These are phyloP conservation scores for Bombus difficillimus DNA, from an alignment of 1,140 invertebrate genomes.

Conservation along the genomic window DNA sequence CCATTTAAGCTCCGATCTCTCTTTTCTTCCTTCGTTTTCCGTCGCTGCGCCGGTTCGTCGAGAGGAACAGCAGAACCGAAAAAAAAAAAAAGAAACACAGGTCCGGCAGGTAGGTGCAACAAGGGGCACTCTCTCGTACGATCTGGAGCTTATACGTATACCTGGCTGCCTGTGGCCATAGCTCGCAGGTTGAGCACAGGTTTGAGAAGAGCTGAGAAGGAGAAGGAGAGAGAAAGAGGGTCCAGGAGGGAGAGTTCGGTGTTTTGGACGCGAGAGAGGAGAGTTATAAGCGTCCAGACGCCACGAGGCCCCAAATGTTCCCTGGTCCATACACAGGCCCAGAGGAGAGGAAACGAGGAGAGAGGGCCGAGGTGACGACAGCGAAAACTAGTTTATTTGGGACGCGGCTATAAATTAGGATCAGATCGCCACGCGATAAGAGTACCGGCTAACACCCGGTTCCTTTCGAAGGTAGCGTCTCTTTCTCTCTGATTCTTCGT, in stretches of 20 bases:
- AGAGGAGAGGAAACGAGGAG: constrained; percentile 6
- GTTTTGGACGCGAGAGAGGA: constrained; percentile 31
- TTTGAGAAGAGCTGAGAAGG: not conserved
- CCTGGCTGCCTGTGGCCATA: constrained; percentile 41
- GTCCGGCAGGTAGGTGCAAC: constrained; percentile 58
- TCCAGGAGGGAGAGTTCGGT: constrained; percentile 24
- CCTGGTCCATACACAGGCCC: not conserved
- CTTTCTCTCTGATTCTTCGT: constrained; percentile 13
- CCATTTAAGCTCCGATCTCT: not conserved
- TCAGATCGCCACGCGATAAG: constrained; percentile 83
- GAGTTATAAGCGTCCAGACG: constrained; percentile 59
- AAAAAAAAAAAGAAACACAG: constrained; percentile 42
- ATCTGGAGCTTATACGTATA: constrained; percentile 57
- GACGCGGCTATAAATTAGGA: constrained; percentile 83
- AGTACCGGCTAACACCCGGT: constrained; percentile 82
- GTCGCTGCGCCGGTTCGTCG: not conserved
- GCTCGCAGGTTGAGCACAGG: constrained; percentile 1
- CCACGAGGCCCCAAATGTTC: constrained; percentile 48
- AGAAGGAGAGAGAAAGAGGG: constrained; percentile 12
- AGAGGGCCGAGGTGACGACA: constrained; percentile 79
- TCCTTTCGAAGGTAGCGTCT: constrained; percentile 77
- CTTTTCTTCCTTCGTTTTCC: not conserved
- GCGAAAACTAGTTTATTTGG: constrained; percentile 84
- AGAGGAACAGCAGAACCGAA: constrained; percentile 37
- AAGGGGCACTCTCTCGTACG: constrained; percentile 53